Base-by-base conservation (phyloP, 2,888 invertebrate genomes). In the Lapara coniferarum region DNA sequence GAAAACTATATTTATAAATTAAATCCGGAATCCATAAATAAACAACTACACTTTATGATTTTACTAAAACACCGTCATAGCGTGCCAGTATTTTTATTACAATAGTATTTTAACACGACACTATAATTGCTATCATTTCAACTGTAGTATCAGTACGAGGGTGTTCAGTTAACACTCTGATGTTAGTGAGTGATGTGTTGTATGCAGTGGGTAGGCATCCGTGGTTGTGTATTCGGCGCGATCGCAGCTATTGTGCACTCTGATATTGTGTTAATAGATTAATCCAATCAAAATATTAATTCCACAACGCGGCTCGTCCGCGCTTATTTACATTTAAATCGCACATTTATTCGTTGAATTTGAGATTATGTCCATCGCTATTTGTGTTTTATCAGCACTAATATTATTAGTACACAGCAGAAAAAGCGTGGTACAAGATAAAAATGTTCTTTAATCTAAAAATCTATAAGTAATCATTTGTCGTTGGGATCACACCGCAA, bases 241-340 rank as follows among this genome's bases (percentile, higher is more conserved):
- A 85, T 80, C 81, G 79, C 75, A 80, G 80, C 82, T 81, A 82
- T 87, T 88, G 88, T 87, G 85, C 83, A 85, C 80, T 80, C 79
- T 77, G 85, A 89, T 89, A 88, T 88, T 86, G 89, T 85, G 89
- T 89, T 92, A 91, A 92, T 92, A 92, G 89, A 91, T 90, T 92
- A 92, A 92, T 92, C 90, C 92, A 90, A 92, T 93, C 91, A 91
- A 91, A 90, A 91, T 90, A 92, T 92, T 90, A 92, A 91, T 90
- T 91, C 91, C 88, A 82, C 87, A 85, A 86, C 87, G 87, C 82
- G 82, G 84, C 84, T 82, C 86, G 79, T 81, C 81, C 84, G 78
- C 82, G 77, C 75, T 78, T 81, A 89, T 91, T 91, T 91, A 91
- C 89, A 90, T 90, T 91, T 89, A 88, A 87, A 89, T 90, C 83